Base-by-base conservation (phyloP, 2,888 invertebrate species). In the Pristionchus japonicus region DNA sequence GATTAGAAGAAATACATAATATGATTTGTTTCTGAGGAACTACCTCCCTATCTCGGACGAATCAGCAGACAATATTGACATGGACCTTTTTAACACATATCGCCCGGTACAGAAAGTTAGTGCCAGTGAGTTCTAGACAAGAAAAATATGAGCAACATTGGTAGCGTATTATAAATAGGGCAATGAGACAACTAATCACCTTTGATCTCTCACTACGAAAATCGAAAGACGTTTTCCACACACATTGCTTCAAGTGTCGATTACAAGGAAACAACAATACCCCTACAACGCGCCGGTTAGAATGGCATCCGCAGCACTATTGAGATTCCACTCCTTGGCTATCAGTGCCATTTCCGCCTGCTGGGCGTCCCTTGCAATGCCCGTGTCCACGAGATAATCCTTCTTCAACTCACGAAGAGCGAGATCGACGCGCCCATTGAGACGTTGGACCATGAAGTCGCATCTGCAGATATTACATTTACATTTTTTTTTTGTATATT, bases 381-480 rank as follows among this genome's bases (percentile, higher is more conserved):
- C 88, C 49, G 87, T 88, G 27, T 90, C 89, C 13, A 90, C 89
- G 86, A 92, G 85, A 37, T 91, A 89, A 6, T 90, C 83, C 86
- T 90, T 88, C 85, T 92, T 92, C 77, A 92, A 87, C 47, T 90
- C 82, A 70, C 90, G 91, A 77, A 92, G 82, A 0, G 92, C 92
- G 47, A 87, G 27, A 37, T 90, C 91, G 7, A 89, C 89, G 1
- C 80, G 86, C 64, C 92, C 92, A 9, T 88, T 84, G 64, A 90
- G 90, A 4, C 87, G 47, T 3, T 40, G 85, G 37, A 92, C 91
- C 91, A 91, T 91, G 17, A 88, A 86, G 85, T 92, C 92, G 82
- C 91, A 91, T 47, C 90, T 89, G 37, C n/a, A n/a, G n/a, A n/a
- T n/a, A n/a, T n/a, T n/a, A n/a, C n/a, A n/a, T n/a, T n/a, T n/a